Evolutionary conservation across 2,113 vertebrate species (phyloP), one percentile per base, ranked within the genome.

Genomic region (Chionis minor): DNA sequence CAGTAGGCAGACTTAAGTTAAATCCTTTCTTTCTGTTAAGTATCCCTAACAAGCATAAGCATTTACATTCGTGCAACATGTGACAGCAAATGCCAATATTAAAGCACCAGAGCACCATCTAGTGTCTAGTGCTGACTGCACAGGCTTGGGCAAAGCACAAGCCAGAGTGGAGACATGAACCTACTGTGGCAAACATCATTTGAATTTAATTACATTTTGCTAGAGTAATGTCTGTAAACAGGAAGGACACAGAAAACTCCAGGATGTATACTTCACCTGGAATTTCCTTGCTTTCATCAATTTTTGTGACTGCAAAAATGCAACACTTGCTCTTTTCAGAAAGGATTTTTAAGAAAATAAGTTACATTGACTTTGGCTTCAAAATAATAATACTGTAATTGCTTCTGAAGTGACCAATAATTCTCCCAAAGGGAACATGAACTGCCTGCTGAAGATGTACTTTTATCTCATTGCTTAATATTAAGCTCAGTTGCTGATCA

Each of bases 41-140:
- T 12, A 65, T 13, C 8, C 55, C 61, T 38, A 49, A 5, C 27
- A 18, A 54, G 12, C 23, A 44, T 0, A 30, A 1, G 0, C 1
- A 22, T 54, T 58, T 18, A 14, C 3, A 35, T 19, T 16, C 19
- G 15, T 6, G 40, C 12, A 35, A 35, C 22, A 22, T 40, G 33
- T 6, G 22, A 21, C 42, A n/a, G 33, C 33, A 54, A 47, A 61
- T 2, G 1, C 24, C 30, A 35, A 33, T n/a, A 22, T 10, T 17
- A 38, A 78, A 89, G 69, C 22, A 45, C 65, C 59, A 20, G 73
- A 90, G 92, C 95, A 80, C 95, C 94, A 96, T 45, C 96, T 96
- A 95, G 92, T 35, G 95, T 33, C 69, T 45, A 47, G 33, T 1
- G 16, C 24, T 45, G 52, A 74, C 63, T 4, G 1, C 27, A 30